Conservation (phyloP, 37 sponge, comb jelly and placozoan genomes). For the Mnemiopsis leidyi region DNA sequence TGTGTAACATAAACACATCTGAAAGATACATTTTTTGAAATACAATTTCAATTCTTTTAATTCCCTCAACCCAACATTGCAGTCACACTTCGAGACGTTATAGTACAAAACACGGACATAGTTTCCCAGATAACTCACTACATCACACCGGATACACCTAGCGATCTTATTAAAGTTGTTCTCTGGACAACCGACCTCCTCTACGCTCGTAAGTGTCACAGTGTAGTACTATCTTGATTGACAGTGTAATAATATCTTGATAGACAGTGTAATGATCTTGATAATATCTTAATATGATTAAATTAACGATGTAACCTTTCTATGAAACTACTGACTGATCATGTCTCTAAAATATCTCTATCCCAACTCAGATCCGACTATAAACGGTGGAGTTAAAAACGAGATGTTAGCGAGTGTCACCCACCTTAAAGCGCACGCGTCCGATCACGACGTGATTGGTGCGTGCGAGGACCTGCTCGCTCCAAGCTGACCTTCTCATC, state of each 20-base stretch:
- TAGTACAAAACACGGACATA: slow-evolving; percentile 47
- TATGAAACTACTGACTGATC: not conserved
- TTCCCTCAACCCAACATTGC: no score
- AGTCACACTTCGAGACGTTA: slow-evolving; percentile 22
- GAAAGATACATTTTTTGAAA: no score
- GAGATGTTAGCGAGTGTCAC: slow-evolving; percentile 61
- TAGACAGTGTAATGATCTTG: no score
- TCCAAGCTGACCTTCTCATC: slow-evolving; percentile 2
- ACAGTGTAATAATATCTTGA: no score
- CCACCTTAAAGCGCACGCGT: slow-evolving; percentile 39
- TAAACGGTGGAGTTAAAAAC: slow-evolving; percentile 36
- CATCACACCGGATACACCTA: slow-evolving; percentile 48
- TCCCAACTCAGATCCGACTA: not conserved
- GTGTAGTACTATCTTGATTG: not conserved
- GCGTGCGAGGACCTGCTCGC: slow-evolving; percentile 49
- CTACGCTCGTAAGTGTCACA: slow-evolving; percentile 41
- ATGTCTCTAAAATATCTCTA: not conserved
- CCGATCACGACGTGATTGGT: slow-evolving; percentile 32
- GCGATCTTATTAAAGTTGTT: slow-evolving; percentile 35
- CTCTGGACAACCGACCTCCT: slow-evolving; percentile 65
- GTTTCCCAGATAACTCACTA: slow-evolving; percentile 63
- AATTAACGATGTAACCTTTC: not conserved
- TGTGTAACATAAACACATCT: no score
- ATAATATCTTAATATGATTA: no score
- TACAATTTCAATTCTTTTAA: no score